Evolutionary conservation across 2,113 vertebrate genomes (phyloP), one percentile per base, ranked within the genome.

Genomic region (Promerops cafer): DNA sequence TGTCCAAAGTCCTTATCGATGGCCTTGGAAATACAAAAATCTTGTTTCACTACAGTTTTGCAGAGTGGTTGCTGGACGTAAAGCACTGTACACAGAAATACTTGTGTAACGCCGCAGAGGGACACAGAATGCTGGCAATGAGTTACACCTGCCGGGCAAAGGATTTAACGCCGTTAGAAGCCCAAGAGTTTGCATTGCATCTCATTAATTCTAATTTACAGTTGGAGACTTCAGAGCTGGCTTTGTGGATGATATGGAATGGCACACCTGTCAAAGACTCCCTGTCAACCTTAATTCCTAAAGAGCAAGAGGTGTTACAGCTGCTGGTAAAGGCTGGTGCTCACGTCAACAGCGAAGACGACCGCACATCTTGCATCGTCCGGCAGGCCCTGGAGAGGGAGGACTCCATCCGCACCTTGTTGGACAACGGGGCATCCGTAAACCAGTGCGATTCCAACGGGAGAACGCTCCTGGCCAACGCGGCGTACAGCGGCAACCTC

Each of bases 51-150:
- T 99, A 99, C 94, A 99, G 99, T 85, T 99, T 99, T 98, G 99
- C 99, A 0, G 99, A 99, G 81, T 99, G 99, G 99, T 94, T 99
- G 60, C 97, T 99, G 66, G 99, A 99, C 56, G 99, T 99, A 26
- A 99, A 99, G 91, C 99, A 99, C 90, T 99, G 99, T 78, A 99
- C 99, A 2, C 99, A 99, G 92, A 99, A 99, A 92, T 99, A 99
- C 96, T 90, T 99, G 79, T 99, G 99, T 89, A 99, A 99, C 2
- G 99, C 99, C 1, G 99, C 99, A 4, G 99, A 99, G 80, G 99
- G 99, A 40, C 99, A 99, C 86, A 95, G 99, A 30, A 99, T 99
- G 99, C 96, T 99, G 96, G 99, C 99, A 0, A 99, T 99, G 99
- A 99, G 99, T 95, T 99, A 99, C 57, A 99, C 99, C 15, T 99